These are phyloP conservation scores for Hirtodrosophila alboralis DNA, from an alignment of 2,888 invertebrate species.

Conservation along the genomic window DNA sequence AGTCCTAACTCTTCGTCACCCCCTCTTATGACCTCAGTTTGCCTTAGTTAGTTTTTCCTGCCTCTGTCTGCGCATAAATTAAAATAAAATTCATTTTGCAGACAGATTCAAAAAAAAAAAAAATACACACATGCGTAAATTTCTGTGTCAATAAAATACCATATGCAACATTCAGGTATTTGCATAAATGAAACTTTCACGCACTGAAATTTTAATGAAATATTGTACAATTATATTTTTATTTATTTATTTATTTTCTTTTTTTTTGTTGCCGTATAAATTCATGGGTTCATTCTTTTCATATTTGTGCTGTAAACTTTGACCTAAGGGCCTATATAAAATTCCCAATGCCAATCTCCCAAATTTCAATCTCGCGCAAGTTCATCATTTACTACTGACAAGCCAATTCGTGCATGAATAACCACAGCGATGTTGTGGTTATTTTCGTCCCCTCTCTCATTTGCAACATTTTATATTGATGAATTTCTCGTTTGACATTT, in stretches of 20 bases:
- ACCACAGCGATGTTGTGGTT: slow-evolving; percentile 1
- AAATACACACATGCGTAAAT: slow-evolving; percentile 3
- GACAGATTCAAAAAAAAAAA: slow-evolving; percentile 25
- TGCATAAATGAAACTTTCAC: slow-evolving; percentile 59
- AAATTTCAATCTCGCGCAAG: too few species aligned
- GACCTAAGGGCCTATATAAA: slow-evolving; percentile 11
- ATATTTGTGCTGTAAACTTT: slow-evolving; percentile 4
- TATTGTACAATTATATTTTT: slow-evolving; percentile 9
- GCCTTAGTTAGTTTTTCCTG: slow-evolving; percentile 46
- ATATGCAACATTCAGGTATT: slow-evolving; percentile 53
- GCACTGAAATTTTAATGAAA: slow-evolving; percentile 59
- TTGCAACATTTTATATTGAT: slow-evolving; percentile 53
- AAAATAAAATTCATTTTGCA: slow-evolving; percentile 60
- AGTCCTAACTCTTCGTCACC: slow-evolving; percentile 19
- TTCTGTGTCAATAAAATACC: slow-evolving; percentile 44
- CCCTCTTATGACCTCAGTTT: slow-evolving; percentile 47
- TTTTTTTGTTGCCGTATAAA: slow-evolving; percentile 20
- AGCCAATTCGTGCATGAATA: slow-evolving; percentile 39
- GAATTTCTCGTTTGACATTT: slow-evolving; percentile 47
- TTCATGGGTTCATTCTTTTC: slow-evolving; percentile 25
- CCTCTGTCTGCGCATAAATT: slow-evolving; percentile 68
- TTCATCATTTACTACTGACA: slow-evolving; percentile 36
- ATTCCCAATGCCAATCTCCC: slow-evolving; percentile 7
- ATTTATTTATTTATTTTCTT: too few species aligned
- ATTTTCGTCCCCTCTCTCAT: background rate